phyloP scores from a whole-genome alignment of 2,113 vertebrate genomes.

The Ginglymostoma cirratum region DNA sequence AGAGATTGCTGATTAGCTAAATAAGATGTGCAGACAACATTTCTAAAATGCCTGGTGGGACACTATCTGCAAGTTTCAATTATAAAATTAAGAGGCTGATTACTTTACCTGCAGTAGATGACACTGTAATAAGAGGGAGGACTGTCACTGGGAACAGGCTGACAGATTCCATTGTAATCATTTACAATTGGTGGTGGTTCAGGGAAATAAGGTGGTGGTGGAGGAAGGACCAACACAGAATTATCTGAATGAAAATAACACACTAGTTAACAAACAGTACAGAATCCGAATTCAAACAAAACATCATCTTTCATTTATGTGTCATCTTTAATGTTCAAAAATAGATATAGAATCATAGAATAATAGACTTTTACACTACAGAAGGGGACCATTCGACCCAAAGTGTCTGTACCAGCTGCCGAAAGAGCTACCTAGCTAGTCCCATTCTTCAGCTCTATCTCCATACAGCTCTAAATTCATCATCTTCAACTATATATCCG shows the following conservation, averaged over 20 bases:
- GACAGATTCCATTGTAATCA: constrained; percentile 27
- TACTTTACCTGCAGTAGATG: constrained; percentile 58
- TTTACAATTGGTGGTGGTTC: constrained; percentile 45
- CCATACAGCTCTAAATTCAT: too few relatives aligned
- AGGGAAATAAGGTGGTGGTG: constrained; percentile 65
- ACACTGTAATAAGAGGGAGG: constrained; percentile 62
- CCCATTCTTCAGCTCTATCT: too few relatives aligned
- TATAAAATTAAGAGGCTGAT: not conserved
- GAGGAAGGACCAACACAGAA: constrained; percentile 60
- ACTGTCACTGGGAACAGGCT: constrained; percentile 44
- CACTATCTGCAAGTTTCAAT: not conserved
- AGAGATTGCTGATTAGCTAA: not conserved
- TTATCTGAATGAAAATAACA: constrained; percentile 51
- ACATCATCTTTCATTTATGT: not conserved
- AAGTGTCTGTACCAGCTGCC: too few relatives aligned
- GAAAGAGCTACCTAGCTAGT: too few relatives aligned
- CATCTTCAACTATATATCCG: too few relatives aligned
- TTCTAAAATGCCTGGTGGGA: not conserved
- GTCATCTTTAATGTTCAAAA: not conserved
- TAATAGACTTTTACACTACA: too few relatives aligned
- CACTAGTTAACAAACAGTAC: constrained; percentile 6
- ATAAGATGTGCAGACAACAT: not conserved
- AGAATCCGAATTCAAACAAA: not conserved
- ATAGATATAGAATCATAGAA: too few relatives aligned
- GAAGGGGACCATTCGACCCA: too few relatives aligned